A percentile compares a stretch with the other conserved stretches of the same genome.
Conservation (phyloP, 1,140 invertebrate genomes). For the Neodiprion pinetum region DNA sequence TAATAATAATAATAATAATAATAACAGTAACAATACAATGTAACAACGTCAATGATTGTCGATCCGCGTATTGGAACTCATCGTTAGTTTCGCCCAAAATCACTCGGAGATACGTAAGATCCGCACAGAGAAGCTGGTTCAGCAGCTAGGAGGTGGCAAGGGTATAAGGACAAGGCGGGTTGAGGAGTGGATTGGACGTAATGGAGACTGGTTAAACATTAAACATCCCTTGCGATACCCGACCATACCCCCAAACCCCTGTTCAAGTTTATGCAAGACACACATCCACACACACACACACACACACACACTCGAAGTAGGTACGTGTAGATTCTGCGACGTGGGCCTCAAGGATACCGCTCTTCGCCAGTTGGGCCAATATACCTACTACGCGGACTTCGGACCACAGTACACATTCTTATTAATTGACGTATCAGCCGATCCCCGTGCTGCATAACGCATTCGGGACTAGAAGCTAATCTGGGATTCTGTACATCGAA, state of each 20-base stretch:
- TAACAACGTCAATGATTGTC: too few relatives aligned
- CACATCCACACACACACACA: slow-evolving; percentile 38
- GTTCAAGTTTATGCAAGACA: slow-evolving; percentile 49
- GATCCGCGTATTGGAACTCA: too few relatives aligned
- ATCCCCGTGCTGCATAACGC: slow-evolving; percentile 45
- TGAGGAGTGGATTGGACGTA: slow-evolving; percentile 35
- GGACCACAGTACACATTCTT: slow-evolving; percentile 57
- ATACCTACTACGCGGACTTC: neutral
- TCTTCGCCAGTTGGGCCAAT: neutral
- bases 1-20: too few relatives aligned
- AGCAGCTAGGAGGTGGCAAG: slow-evolving; percentile 26
- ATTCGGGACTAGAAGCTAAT: slow-evolving; percentile 26
- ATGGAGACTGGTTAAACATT: slow-evolving; percentile 61
- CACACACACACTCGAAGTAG: neutral
- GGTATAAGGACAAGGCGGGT: slow-evolving; percentile 27
- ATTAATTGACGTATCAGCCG: slow-evolving; percentile 55
- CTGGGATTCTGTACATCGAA: too few relatives aligned
- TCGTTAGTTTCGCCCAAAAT: too few relatives aligned
- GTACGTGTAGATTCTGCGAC: slow-evolving; percentile 10
- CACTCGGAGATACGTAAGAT: too few relatives aligned
- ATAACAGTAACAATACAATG: too few relatives aligned
- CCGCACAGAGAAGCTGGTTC: slow-evolving; percentile 39
- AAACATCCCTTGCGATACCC: slow-evolving; percentile 57
- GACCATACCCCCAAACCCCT: slow-evolving; percentile 50
- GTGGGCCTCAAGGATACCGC: neutral